Conservation (phyloP, 2,113 vertebrate species). For the Carassius carassius region DNA sequence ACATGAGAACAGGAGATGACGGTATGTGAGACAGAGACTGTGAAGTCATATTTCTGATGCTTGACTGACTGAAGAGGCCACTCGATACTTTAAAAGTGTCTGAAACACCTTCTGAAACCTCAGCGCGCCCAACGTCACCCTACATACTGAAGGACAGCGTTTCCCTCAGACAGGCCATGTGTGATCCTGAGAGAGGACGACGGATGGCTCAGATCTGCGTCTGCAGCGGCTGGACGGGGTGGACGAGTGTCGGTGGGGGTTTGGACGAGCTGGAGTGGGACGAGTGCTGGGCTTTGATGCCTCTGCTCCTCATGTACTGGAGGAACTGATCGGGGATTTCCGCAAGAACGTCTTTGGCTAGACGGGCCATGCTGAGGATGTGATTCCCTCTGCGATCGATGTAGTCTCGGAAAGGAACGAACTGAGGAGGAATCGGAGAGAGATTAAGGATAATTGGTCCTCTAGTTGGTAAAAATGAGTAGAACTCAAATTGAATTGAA, state of each 20-base stretch:
- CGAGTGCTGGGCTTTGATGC: conserved; percentile 90
- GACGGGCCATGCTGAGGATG: conserved; percentile 93
- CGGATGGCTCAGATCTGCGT: conserved; percentile 80
- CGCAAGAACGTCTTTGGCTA: conserved; percentile 94
- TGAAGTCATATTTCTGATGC: conserved; percentile 17
- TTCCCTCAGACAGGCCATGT: conserved; percentile 20
- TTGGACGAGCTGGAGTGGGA: conserved; percentile 84
- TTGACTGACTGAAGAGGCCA: conserved; percentile 29
- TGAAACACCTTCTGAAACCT: conserved; percentile 6
- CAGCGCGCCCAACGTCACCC: conserved; percentile 18
- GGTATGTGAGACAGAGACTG: conserved; percentile 20
- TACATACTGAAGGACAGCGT: conserved; percentile 8
- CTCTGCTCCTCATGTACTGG: conserved; percentile 93
- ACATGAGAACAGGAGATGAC: conserved; percentile 29
- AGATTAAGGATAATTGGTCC: background rate
- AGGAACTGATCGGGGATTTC: conserved; percentile 98
- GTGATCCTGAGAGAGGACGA: conserved; percentile 38
- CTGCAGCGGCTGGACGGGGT: conserved; percentile 81
- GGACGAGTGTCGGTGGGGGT: conserved; percentile 50
- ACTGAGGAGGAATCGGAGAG: conserved; percentile 70
- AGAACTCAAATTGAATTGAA: too few relatives aligned
- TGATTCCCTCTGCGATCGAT: conserved; percentile 93
- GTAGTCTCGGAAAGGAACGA: conserved; percentile 97
- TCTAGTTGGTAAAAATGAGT: too few relatives aligned
- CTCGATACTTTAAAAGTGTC: conserved; percentile 32